Evolutionary conservation across 2,797 vertebrate genomes (phyloP).

Genomic region (Morus bassanus): DNA sequence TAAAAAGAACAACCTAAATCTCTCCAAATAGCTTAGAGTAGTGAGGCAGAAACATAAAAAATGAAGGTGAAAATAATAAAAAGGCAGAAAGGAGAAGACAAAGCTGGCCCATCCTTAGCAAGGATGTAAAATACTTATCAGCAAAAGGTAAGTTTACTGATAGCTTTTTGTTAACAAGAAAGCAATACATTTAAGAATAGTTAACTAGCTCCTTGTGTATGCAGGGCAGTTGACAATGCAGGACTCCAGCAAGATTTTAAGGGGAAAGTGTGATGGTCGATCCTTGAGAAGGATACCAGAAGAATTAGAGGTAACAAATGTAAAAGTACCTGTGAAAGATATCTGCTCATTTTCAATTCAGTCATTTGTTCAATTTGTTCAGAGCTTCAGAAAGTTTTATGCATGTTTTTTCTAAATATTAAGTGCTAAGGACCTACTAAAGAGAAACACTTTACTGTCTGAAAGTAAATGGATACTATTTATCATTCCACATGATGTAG

Average conservation of each 20-base stretch:
- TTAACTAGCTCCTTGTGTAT: not conserved
- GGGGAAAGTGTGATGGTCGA: not conserved
- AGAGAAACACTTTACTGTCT: not conserved
- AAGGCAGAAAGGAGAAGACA: not conserved
- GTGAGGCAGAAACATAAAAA: not conserved
- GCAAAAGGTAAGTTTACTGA: not conserved
- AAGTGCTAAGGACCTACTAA: not conserved
- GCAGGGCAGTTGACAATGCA: rapidly evolving
- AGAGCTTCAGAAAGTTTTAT: not conserved
- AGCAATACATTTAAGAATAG: not conserved
- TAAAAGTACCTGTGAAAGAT: not conserved
- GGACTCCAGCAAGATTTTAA: not conserved
- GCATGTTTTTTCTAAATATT: not conserved
- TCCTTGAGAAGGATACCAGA: not conserved
- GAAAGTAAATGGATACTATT: not conserved
- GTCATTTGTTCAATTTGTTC: not conserved
- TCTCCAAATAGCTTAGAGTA: not conserved
- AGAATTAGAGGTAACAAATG: not conserved
- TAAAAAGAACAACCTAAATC: not conserved
- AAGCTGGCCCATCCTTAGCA: not conserved
- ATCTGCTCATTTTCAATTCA: not conserved
- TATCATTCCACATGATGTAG: not conserved
- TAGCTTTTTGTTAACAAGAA: not conserved
- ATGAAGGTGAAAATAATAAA: not conserved
- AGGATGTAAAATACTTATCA: not conserved